These are phyloP conservation scores for Bergia sp. DNA, from an alignment of 92 coral and sea anemone genomes.

Conservation along the genomic window DNA sequence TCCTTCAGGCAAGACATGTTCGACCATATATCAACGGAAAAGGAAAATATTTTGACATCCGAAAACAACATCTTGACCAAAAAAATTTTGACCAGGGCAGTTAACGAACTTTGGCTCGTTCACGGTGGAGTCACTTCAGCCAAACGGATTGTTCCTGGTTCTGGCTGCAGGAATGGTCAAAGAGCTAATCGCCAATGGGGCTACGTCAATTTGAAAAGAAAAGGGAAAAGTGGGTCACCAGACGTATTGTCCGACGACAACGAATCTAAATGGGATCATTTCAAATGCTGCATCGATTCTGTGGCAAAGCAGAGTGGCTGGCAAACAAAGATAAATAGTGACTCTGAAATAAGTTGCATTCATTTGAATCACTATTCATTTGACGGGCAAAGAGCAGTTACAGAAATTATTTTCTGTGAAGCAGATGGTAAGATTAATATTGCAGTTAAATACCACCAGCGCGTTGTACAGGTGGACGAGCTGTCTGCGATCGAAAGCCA, in stretches of 20 bases:
- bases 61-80: background rate
- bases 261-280: background rate
- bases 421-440: background rate
- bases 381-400: conserved; percentile 1
- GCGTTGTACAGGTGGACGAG: background rate
- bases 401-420: background rate
- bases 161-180: background rate
- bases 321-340: background rate
- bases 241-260: background rate
- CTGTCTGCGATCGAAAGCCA: background rate
- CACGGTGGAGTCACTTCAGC: background rate
- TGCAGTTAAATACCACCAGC: background rate
- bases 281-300: background rate
- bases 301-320: background rate
- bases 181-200: background rate
- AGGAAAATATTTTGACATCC: background rate
- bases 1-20: background rate
- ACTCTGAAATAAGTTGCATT: background rate
- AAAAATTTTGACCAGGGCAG: background rate
- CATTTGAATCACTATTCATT: background rate
- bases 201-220: background rate
- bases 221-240: background rate
- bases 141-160: background rate
- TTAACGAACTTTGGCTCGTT: background rate
- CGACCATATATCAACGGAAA: background rate